A percentile compares a stretch with the other conserved stretches of the same genome.
Conservation (phyloP, 35 echinoderm and acorn worm genomes). For the Lytechinus variegatus region DNA sequence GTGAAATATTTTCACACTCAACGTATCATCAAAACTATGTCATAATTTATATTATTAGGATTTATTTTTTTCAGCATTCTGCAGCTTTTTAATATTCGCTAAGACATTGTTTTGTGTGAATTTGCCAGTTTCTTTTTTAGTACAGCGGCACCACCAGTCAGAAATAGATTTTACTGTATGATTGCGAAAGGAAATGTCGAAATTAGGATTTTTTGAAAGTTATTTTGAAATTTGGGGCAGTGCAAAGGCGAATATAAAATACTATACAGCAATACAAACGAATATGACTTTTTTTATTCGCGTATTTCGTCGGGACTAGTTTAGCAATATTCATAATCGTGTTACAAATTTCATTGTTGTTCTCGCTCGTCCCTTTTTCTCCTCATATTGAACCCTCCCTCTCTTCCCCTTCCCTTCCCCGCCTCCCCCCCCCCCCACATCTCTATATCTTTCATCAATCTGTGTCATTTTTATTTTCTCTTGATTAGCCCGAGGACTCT, state of each 20-base stretch:
- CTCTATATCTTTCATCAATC: neutral
- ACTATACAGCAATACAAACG: neutral
- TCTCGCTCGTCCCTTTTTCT: neutral
- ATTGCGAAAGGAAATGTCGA: too few relatives aligned
- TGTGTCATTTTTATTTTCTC: neutral
- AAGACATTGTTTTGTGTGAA: too few relatives aligned
- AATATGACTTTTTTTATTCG: neutral
- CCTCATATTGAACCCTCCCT: neutral
- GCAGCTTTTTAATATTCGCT: too few relatives aligned
- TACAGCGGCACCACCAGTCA: too few relatives aligned
- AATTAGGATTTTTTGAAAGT: neutral
- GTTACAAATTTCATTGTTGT: neutral
- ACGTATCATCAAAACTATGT: too few relatives aligned
- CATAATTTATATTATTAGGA: too few relatives aligned
- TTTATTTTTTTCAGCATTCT: too few relatives aligned
- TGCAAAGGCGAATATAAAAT: conserved; percentile 3
- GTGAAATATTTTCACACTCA: too few relatives aligned
- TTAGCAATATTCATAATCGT: neutral
- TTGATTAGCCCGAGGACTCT: neutral
- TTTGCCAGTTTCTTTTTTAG: too few relatives aligned
- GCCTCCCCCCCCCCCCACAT: too few relatives aligned
- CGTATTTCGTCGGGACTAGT: neutral
- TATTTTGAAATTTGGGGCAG: neutral
- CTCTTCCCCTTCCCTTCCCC: neutral
- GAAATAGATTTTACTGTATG: too few relatives aligned